phyloP scores from a whole-genome alignment of 1,140 invertebrate species.

The Drosophila parabipectinata region DNA sequence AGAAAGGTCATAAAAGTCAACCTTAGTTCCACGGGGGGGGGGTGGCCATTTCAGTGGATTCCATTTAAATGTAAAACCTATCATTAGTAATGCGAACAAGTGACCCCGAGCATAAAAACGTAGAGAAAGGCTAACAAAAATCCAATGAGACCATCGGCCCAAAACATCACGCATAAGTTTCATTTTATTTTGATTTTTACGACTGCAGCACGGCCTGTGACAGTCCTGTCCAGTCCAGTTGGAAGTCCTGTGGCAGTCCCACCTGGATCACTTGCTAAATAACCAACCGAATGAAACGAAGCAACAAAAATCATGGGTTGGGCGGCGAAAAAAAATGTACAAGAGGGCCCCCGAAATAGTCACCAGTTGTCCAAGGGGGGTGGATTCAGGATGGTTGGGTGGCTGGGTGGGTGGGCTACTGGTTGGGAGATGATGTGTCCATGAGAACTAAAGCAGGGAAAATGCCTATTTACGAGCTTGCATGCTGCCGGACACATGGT shows the following conservation, averaged over 20 bases:
- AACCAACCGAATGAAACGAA: conserved; percentile 45
- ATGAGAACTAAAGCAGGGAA: conserved; percentile 73
- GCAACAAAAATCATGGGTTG: conserved; percentile 53
- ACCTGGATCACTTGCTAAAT: conserved; percentile 83
- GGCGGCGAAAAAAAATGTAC: conserved; percentile 23
- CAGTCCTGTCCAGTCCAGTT: conserved; percentile 22
- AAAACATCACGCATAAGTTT: conserved; percentile 82
- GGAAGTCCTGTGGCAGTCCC: conserved; percentile 48
- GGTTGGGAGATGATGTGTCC: conserved; percentile 35
- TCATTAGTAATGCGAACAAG: conserved; percentile 43
- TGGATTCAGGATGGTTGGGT: conserved; percentile 4
- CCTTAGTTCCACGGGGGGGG: not conserved
- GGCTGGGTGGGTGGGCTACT: not conserved
- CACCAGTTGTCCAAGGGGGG: conserved; percentile 27
- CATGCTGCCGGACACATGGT: conserved; percentile 83
- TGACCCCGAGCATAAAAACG: conserved; percentile 40
- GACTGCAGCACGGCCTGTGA: conserved; percentile 59
- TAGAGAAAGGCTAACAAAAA: conserved; percentile 21
- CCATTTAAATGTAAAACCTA: conserved; percentile 53
- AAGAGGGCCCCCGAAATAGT: conserved; percentile 28
- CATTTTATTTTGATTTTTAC: conserved; percentile 84
- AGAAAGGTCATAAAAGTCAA: conserved; percentile 15
- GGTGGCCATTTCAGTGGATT: conserved; percentile 4
- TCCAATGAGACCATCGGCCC: conserved; percentile 38
- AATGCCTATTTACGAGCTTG: conserved; percentile 84